Conservation (phyloP, 2,113 vertebrate genomes). For the Salvator merianae region DNA sequence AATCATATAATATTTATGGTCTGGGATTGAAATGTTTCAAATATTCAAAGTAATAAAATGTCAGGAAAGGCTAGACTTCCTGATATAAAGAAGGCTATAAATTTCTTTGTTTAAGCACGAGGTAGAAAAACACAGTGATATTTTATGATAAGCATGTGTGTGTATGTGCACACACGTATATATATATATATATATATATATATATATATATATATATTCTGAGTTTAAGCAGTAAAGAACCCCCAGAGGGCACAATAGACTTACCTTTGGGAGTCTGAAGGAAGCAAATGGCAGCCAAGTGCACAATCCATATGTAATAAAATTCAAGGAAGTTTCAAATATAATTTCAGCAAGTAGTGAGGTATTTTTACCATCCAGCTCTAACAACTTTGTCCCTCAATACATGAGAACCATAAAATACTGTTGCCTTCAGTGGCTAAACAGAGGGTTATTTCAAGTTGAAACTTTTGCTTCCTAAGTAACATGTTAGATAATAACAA, state of each 20-base stretch:
- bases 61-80: constrained; percentile 81
- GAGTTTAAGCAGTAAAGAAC: constrained; percentile 57
- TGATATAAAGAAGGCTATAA: constrained; percentile 77
- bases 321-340: constrained; percentile 57
- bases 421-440: background rate
- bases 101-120: constrained; percentile 67
- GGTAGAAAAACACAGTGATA: constrained; percentile 59
- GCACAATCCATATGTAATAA: constrained; percentile 49
- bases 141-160: constrained; percentile 55
- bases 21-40: constrained; percentile 83
- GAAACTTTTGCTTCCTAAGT: constrained; percentile 20
- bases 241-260: constrained; percentile 72
- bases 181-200: too few relatives aligned
- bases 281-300: constrained; percentile 57
- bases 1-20: constrained; percentile 84
- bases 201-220: background rate
- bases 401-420: constrained; percentile 6
- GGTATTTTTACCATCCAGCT: constrained; percentile 29
- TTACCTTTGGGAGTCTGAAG: constrained; percentile 61
- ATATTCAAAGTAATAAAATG: constrained; percentile 79
- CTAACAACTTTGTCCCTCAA: background rate
- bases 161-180: too few relatives aligned
- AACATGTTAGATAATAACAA: background rate
- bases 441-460: background rate
- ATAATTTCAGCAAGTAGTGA: constrained; percentile 45